A percentile compares a stretch with the other conserved stretches of the same genome.
Evolutionary conservation across 2,888 invertebrate species (phyloP).

Genomic region (Callyntrura sp.): DNA sequence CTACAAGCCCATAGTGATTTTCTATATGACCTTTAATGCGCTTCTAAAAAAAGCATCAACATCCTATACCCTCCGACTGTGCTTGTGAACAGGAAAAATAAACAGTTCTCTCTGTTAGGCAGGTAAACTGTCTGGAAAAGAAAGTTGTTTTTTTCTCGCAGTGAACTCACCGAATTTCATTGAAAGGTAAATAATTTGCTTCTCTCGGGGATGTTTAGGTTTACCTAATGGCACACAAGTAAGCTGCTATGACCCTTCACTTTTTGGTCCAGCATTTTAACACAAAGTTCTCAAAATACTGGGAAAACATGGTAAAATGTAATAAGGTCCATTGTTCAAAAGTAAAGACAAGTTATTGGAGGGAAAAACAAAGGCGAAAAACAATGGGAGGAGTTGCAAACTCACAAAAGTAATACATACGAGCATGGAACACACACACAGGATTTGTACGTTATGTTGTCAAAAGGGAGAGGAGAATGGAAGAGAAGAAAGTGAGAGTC

Average conservation of each 20-base stretch:
- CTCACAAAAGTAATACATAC: conserved; percentile 28
- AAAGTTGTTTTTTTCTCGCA: neutral
- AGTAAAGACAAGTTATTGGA: conserved; percentile 49
- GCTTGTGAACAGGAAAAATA: conserved; percentile 17
- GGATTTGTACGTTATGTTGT: conserved; percentile 39
- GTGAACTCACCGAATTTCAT: neutral
- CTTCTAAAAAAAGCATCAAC: neutral
- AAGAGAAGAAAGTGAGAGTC: conserved; percentile 46
- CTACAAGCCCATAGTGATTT: neutral
- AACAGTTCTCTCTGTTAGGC: conserved; percentile 1
- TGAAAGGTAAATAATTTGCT: conserved; percentile 45
- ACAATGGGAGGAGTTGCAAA: conserved; percentile 46
- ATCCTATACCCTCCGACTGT: neutral
- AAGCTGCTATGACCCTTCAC: conserved; percentile 18
- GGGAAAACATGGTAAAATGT: conserved; percentile 2
- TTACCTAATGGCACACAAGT: neutral
- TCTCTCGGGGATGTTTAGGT: neutral
- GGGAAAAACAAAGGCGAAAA: conserved; percentile 48
- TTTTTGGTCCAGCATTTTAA: neutral
- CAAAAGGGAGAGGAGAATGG: conserved; percentile 16
- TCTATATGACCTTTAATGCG: neutral
- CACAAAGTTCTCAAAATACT: neutral
- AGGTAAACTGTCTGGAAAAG: conserved; percentile 16
- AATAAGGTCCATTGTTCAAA: conserved; percentile 23
- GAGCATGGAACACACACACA: neutral